phyloP scores from a whole-genome alignment of 2,113 vertebrate genomes.

The Tenrec ecaudatus region DNA sequence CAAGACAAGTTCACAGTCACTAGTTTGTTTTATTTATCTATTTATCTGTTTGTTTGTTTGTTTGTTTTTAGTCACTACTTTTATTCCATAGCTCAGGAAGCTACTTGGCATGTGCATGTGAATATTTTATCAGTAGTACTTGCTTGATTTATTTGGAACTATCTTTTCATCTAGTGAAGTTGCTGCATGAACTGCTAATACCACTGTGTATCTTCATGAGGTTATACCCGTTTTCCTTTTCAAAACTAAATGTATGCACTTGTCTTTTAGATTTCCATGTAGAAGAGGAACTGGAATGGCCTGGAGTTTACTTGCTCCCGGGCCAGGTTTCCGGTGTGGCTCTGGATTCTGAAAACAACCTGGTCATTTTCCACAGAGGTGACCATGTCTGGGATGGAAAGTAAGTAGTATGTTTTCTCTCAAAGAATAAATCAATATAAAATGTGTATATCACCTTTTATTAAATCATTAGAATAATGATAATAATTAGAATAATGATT shows the following conservation, averaged over 20 bases:
- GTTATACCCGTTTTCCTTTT: background rate
- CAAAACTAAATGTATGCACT: conserved; percentile 10
- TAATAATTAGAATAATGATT: background rate
- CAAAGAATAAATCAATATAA: background rate
- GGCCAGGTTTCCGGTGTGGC: conserved; percentile 97
- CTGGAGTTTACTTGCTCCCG: conserved; percentile 90
- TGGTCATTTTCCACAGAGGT: conserved; percentile 97
- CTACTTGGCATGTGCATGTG: conserved; percentile 75
- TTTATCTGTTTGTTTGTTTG: no score
- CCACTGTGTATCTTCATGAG: background rate
- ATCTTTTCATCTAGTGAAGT: conserved; percentile 44
- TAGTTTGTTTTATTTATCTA: background rate
- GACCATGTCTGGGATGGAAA: conserved; percentile 93
- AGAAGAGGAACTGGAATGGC: conserved; percentile 92
- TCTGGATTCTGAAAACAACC: conserved; percentile 91
- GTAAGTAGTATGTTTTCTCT: conserved; percentile 87
- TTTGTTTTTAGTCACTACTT: no score
- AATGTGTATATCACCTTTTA: background rate
- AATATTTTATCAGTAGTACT: conserved; percentile 41
- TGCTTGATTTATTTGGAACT: conserved; percentile 33
- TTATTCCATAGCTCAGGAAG: background rate
- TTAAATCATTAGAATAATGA: background rate
- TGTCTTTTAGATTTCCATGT: conserved; percentile 90
- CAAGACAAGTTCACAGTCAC: background rate
- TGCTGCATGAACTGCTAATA: conserved; percentile 67